Evolutionary conservation across 2,888 invertebrate genomes (phyloP), one percentile per base, ranked within the genome.

Genomic region (Octodonta nipae): DNA sequence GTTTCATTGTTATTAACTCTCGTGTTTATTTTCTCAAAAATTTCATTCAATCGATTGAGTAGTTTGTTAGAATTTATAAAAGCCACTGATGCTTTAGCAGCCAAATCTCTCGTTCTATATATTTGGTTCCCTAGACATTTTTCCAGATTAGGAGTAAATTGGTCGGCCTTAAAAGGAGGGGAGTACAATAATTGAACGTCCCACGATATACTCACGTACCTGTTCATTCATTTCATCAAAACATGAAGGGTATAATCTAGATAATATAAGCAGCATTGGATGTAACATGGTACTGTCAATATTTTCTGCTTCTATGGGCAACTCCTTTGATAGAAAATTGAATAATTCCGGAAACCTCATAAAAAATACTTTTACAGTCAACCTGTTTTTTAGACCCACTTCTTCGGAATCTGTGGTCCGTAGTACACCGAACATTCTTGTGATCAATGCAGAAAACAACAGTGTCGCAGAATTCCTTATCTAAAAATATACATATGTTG

Each of bases 391-490:
- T 10, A 68, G 61, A 35, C 69, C 68, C 15, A 78, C 55, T 35
- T 66, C 64, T n/a, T 71, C 68, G 5, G 63, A 60, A 49, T 71
- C 70, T 26, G 70, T 67, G 0, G 70, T 68, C 32, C 80, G 66
- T 47, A 71, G 70, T 12, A 88, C 89, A 2, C 93, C 93, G 66
- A 95, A 92, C 43, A 87, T 77, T 41, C 92, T 70, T 26, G 77
- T 78, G 51, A 87, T 73, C 17, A 95, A 66, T 3, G 89, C 74
- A 37, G 85, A 77, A 55, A 88, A 82, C 31, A 93, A 61, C 33
- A 93, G 61, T 1, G 88, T 86, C 0, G 87, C 78, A 0, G 88
- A 78, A 60, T 93, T 95, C 38, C 87, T 70, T 54, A 83, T 80
- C 80, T 81, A 52, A 28, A 54, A 54, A 42, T 27, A 32, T 28